Base-by-base conservation (phyloP, 1,140 invertebrate genomes). In the Papilio helenus region DNA sequence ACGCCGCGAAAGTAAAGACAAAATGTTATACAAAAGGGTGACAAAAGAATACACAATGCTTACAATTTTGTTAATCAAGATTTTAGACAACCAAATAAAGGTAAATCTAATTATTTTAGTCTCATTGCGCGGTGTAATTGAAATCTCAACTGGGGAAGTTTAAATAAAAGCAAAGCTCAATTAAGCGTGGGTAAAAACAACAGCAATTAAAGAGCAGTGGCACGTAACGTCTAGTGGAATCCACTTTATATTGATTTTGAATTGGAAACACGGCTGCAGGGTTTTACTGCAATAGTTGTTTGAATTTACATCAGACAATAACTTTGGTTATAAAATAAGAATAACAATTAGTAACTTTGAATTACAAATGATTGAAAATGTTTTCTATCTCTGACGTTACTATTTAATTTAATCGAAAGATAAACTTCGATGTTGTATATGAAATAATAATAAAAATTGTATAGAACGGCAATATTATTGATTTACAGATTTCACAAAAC, bases 111-210 rank as follows among this genome's bases (percentile, higher is more conserved):
- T 68, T 29, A 29, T 26, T 65, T 68, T 68, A 16, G 26, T 68
- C 29, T 16, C 14, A 34, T 29, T 34, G 26, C 14, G 26, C 26
- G 26, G 61, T 68, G 26, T 68, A 68, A 68, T 68, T 68, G 61
- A 68, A 68, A 68, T 68, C 61, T 68, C 26, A 68, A 68, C 61
- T 68, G 23, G 26, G 26, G 0, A 16, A 68, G 61, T 12, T 68
- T 68, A 34, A 68, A 68, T n/a, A 29, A n/a, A 68, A 68, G 61
- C 61, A 68, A 34, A 29, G 61, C 61, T 68, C 61, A 68, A 68
- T 68, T 68, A 68, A 68, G 26, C 23, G 26, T 68, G 26, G 10
- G 26, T 26, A 68, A 16, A 65, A 68, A 68, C 61, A 68, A 68
- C 26, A 34, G 26, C 61, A 68, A 68, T 68, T 68, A 68, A 68